Evolutionary conservation across 2,797 vertebrate genomes (phyloP).

Genomic region (Cossypha polioptera): DNA sequence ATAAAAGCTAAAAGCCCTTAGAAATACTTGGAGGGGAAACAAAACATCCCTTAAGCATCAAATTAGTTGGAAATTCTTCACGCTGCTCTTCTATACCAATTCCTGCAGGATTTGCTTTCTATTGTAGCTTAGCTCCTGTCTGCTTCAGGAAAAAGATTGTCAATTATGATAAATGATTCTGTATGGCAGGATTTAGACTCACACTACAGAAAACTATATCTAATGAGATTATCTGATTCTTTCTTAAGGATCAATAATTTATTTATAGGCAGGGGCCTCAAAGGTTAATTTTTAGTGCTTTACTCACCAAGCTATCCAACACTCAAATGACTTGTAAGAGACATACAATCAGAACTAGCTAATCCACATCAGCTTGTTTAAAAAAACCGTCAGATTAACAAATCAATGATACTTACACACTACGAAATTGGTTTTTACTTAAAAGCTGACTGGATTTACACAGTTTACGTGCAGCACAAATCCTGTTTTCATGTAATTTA

Average conservation of each 20-base stretch:
- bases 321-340: slow-evolving; percentile 1
- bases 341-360: slow-evolving; percentile 17
- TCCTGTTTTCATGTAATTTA: slow-evolving; percentile 46
- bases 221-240: not conserved
- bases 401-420: slow-evolving; percentile 68
- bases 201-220: not conserved
- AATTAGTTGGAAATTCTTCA: not conserved
- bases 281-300: slow-evolving; percentile 59
- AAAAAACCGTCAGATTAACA: slow-evolving; percentile 63
- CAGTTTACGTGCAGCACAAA: slow-evolving; percentile 51
- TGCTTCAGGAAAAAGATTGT: not conserved
- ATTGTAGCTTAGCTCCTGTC: not conserved
- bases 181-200: not conserved
- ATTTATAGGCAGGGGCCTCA: slow-evolving; percentile 16
- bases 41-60: slow-evolving; percentile 11
- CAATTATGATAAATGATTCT: slow-evolving; percentile 5
- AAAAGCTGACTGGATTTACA: slow-evolving; percentile 55
- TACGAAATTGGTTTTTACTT: slow-evolving; percentile 63
- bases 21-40: not conserved
- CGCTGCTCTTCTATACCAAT: not conserved
- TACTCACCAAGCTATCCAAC: not conserved
- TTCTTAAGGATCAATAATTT: slow-evolving; percentile 42
- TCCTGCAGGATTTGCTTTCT: not conserved
- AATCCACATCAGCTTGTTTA: slow-evolving; percentile 65
- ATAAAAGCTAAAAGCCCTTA: slow-evolving; percentile 46